Evolutionary conservation across 2,888 invertebrate species (phyloP).

Genomic region (Drosophila buzzatii): DNA sequence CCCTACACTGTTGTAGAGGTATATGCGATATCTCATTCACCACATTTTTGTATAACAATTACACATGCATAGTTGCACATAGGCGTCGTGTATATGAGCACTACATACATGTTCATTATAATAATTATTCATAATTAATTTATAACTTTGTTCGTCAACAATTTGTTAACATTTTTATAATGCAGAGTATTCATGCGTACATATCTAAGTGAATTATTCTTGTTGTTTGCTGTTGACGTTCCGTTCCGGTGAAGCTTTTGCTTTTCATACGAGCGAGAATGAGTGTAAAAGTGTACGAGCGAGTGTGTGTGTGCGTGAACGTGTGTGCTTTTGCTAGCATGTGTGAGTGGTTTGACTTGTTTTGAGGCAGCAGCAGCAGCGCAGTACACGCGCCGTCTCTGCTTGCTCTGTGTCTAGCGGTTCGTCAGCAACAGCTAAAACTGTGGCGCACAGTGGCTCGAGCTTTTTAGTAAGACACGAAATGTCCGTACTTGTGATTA

Average conservation of each 20-base stretch:
- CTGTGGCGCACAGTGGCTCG: constrained; percentile 67
- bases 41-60: neutral
- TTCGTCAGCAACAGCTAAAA: constrained; percentile 59
- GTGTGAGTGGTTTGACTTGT: constrained; percentile 78
- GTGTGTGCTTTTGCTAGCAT: constrained; percentile 31
- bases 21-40: neutral
- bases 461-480: constrained; percentile 17
- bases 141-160: neutral
- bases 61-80: neutral
- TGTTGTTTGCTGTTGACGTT: constrained; percentile 45
- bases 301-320: constrained; percentile 14
- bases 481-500: neutral
- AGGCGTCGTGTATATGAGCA: neutral
- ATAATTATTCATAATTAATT: neutral
- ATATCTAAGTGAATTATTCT: constrained; percentile 29
- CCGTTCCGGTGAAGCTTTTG: constrained; percentile 67
- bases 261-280: constrained; percentile 52
- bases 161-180: neutral
- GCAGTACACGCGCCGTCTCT: constrained; percentile 74
- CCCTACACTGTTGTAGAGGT: constrained; percentile 6
- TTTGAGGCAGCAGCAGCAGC: constrained; percentile 68
- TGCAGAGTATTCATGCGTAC: constrained; percentile 34
- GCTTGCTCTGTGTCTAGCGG: constrained; percentile 66
- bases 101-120: neutral
- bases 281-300: constrained; percentile 12